Conservation (phyloP, 64 coral and sea anemone genomes). For the Actinia tenebrosa region DNA sequence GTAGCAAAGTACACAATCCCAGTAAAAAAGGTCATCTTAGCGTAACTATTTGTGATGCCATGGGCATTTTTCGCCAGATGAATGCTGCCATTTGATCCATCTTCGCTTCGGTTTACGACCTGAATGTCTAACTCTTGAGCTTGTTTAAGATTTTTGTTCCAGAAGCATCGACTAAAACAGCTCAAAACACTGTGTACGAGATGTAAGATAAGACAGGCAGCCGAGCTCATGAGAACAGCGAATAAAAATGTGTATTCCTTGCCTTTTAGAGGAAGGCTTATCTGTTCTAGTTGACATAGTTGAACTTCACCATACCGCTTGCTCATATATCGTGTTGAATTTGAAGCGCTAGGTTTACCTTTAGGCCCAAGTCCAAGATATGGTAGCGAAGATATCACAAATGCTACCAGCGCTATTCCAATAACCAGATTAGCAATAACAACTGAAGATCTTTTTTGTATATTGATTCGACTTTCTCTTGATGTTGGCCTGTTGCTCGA, state of each 20-base stretch:
- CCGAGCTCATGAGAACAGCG: constrained; percentile 77
- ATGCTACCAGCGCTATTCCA: constrained; percentile 73
- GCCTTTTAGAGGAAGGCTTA: constrained; percentile 68
- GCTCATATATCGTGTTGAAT: neutral
- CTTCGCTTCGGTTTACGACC: constrained; percentile 15
- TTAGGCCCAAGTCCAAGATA: constrained; percentile 86
- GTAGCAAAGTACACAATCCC: constrained; percentile 61
- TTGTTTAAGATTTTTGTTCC: constrained; percentile 27
- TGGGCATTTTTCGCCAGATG: neutral
- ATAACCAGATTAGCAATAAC: constrained; percentile 75
- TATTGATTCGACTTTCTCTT: neutral
- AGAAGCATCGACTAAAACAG: constrained; percentile 46
- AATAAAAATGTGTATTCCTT: constrained; percentile 88
- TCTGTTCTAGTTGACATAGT: constrained; percentile 68
- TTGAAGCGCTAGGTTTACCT: neutral
- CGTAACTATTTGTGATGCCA: constrained; percentile 48
- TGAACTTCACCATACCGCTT: constrained; percentile 10
- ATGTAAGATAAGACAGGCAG: constrained; percentile 67
- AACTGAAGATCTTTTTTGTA: constrained; percentile 34
- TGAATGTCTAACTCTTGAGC: neutral
- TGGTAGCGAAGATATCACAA: constrained; percentile 79
- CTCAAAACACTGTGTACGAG: constrained; percentile 66
- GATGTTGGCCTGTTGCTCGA: constrained; percentile 14
- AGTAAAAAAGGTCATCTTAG: constrained; percentile 65
- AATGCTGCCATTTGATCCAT: constrained; percentile 3